Evolutionary conservation across 2,888 invertebrate species (phyloP), one percentile per base, ranked within the genome.

Genomic region (Neoascia interrupta): DNA sequence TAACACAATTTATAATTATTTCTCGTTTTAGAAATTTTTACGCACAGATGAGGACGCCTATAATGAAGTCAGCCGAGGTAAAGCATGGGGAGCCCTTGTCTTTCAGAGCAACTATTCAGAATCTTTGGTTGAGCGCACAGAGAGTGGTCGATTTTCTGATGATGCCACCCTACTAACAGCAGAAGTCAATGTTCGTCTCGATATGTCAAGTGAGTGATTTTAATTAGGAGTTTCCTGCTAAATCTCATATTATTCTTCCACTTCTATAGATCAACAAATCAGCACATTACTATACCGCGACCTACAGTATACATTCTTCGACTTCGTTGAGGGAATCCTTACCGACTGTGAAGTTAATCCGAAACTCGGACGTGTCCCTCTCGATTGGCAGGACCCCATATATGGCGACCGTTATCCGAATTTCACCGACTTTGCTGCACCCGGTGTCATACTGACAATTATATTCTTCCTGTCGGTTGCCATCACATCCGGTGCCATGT

Each of bases 401-500:
- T 96, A 95, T 84, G 96, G 96, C 1, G 90, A 92, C 56, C 86
- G 88, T 21, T 90, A 92, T 58, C 95, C 97, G 0, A 95, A 95
- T 85, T 97, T 98, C 85, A 97, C 97, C 0, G 96, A 97, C 86
- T 98, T 97, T 86, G 97, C 97, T 70, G 97, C 97, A 1, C 97
- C 97, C 1, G 97, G 97, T 76, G 92, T 97, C 47, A 95, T 97
- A 82, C 88, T 97, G 53, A 96, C 96, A 36, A 96, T 97, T 39
- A 95, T 97, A 39, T 98, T 97, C 90, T 97, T 98, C 90, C 91
- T 97, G 88, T 96, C 97, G 1, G 96, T 97, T 2, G 97, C 97
- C 21, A 89, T 97, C 56, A 98, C 97, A 0, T 95, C 97, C 0
- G 94, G 97, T 2, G 94, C 96, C 5, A 95, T 97, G 94, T 90